Conservation (phyloP, 2,888 invertebrate genomes). For the Lamproptera curius region DNA sequence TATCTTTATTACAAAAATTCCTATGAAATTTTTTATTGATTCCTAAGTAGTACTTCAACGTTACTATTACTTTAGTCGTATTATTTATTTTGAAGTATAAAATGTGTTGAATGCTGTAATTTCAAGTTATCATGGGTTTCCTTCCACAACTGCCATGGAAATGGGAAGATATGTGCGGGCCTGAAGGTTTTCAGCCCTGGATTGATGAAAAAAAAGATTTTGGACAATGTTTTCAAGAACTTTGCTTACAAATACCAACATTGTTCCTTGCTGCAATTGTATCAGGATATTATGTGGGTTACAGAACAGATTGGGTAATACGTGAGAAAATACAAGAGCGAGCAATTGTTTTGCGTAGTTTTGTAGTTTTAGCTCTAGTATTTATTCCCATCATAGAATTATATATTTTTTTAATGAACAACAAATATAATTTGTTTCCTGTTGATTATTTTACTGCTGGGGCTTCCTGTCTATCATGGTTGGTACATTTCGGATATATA, state of each 20-base stretch:
- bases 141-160: slow-evolving; percentile 67
- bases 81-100: no score
- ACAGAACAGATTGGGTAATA: slow-evolving; percentile 79
- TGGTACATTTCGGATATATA: slow-evolving; percentile 87
- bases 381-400: slow-evolving; percentile 83
- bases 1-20: not conserved
- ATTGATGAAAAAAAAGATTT: slow-evolving; percentile 84
- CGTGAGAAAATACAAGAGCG: slow-evolving; percentile 81
- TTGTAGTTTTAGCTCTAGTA: slow-evolving; percentile 80
- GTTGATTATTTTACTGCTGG: slow-evolving; percentile 85
- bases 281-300: slow-evolving; percentile 90
- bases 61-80: no score
- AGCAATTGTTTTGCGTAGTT: slow-evolving; percentile 81
- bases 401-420: slow-evolving; percentile 79
- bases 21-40: no score
- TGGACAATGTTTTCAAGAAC: slow-evolving; percentile 90
- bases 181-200: slow-evolving; percentile 84
- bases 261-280: slow-evolving; percentile 84
- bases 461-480: slow-evolving; percentile 87
- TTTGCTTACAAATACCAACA: slow-evolving; percentile 87
- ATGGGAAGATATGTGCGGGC: slow-evolving; percentile 88
- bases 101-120: slow-evolving; percentile 8
- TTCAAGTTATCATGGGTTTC: slow-evolving; percentile 7
- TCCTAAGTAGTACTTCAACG: no score
- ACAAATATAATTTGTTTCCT: slow-evolving; percentile 71